Conservation (phyloP, 2,113 vertebrate genomes). For the Phoenicopterus ruber region DNA sequence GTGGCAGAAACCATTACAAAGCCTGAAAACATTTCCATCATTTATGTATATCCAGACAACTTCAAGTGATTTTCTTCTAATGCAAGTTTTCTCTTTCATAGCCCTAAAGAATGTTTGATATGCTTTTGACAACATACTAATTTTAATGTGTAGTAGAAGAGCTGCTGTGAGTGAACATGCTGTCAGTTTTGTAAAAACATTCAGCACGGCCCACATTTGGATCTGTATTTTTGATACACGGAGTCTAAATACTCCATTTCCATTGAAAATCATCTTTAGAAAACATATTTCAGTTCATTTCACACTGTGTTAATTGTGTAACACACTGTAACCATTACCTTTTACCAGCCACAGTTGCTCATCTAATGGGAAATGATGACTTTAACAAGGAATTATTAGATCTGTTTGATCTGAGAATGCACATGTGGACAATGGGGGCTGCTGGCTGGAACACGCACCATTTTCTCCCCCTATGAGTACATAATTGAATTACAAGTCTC, state of each 20-base stretch:
- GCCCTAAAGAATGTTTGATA: background rate
- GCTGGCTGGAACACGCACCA: slow-evolving; percentile 65
- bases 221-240: background rate
- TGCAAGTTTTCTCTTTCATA: background rate
- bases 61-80: slow-evolving; percentile 15
- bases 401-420: slow-evolving; percentile 70
- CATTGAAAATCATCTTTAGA: slow-evolving; percentile 59
- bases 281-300: slow-evolving; percentile 74
- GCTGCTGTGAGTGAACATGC: background rate
- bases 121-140: background rate
- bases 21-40: slow-evolving; percentile 13
- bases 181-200: slow-evolving; percentile 2
- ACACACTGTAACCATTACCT: slow-evolving; percentile 76
- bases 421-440: slow-evolving; percentile 64
- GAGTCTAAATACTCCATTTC: slow-evolving; percentile 26
- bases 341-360: slow-evolving; percentile 72
- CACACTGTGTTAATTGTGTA: slow-evolving; percentile 76
- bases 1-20: background rate
- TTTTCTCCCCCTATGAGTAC: slow-evolving; percentile 51
- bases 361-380: slow-evolving; percentile 76
- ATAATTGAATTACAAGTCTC: slow-evolving; percentile 69
- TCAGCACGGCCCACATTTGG: background rate
- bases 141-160: background rate
- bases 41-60: background rate
- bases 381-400: slow-evolving; percentile 77